Conservation (phyloP, 1,140 invertebrate species). For the Drosophila sturtevanti region DNA sequence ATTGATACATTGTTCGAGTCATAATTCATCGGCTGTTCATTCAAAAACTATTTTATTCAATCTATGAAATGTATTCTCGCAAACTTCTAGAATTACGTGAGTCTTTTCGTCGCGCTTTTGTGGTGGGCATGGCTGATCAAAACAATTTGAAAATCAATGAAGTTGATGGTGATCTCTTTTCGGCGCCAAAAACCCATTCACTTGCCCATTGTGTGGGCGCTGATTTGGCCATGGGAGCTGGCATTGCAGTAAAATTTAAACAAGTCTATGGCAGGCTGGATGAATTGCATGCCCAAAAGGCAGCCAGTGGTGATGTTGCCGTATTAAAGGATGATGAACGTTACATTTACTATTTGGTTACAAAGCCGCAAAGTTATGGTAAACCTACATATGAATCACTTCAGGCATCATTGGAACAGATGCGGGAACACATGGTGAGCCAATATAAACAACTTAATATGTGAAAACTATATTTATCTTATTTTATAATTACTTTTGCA, state of each 20-base stretch:
- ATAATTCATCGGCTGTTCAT: background rate
- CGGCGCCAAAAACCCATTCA: conserved; percentile 82
- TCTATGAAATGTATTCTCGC: conserved; percentile 44
- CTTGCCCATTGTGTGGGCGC: conserved; percentile 87
- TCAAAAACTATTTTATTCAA: background rate
- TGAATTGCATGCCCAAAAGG: conserved; percentile 67
- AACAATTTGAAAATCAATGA: conserved; percentile 60
- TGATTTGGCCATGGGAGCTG: conserved; percentile 86
- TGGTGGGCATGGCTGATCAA: conserved; percentile 43
- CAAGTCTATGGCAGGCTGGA: conserved; percentile 81
- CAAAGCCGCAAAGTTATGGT: conserved; percentile 82
- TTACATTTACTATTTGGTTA: conserved; percentile 85
- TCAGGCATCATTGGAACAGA: conserved; percentile 81
- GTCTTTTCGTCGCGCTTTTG: conserved; percentile 58
- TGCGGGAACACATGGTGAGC: conserved; percentile 83
- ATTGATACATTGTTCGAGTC: too few species aligned
- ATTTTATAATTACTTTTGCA: conserved; percentile 44
- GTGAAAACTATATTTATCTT: background rate
- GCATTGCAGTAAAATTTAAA: conserved; percentile 85
- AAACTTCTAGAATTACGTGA: conserved; percentile 65
- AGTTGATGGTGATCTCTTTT: conserved; percentile 85
- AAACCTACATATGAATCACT: conserved; percentile 83
- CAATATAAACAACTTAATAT: background rate
- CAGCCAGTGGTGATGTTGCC: conserved; percentile 84
- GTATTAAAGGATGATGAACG: conserved; percentile 83